phyloP scores from a whole-genome alignment of 1,140 invertebrate genomes.

The Phocides pigmalion region DNA sequence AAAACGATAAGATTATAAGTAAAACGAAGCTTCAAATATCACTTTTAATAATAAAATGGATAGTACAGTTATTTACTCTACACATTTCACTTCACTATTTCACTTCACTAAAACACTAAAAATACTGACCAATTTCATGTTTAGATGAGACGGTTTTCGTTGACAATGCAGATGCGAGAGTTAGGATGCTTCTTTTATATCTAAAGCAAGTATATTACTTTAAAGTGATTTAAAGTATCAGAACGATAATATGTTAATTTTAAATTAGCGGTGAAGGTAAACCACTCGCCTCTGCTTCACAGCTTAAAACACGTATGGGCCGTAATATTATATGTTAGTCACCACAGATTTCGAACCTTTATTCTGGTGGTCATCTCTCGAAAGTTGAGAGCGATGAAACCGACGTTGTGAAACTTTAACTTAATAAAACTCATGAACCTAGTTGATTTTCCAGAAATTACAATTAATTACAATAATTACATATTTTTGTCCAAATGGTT shows the following conservation, averaged over 20 bases:
- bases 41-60: too few relatives aligned
- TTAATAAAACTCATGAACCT: too few relatives aligned
- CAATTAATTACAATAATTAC: too few relatives aligned
- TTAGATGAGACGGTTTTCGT: conserved; percentile 42
- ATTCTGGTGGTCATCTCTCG: not conserved
- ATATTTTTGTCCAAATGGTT: too few relatives aligned
- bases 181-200: conserved; percentile 49
- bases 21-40: too few relatives aligned
- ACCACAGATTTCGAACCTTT: not conserved
- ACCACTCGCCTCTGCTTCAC: conserved; percentile 26
- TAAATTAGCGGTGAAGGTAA: conserved; percentile 41
- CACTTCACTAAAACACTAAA: conserved; percentile 14
- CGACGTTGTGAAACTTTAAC: too few relatives aligned
- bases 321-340: conserved; percentile 12
- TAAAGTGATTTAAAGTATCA: conserved; percentile 43
- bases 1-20: too few relatives aligned
- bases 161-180: conserved; percentile 38
- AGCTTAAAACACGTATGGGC: not conserved
- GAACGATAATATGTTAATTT: conserved; percentile 33
- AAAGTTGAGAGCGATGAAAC: not conserved
- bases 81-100: conserved; percentile 7
- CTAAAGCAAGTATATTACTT: conserved; percentile 38
- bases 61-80: not conserved
- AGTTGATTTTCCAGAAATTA: too few relatives aligned
- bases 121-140: conserved; percentile 58